Evolutionary conservation across 2,888 invertebrate genomes (phyloP).

Genomic region (Trypoxylon attenuatum): DNA sequence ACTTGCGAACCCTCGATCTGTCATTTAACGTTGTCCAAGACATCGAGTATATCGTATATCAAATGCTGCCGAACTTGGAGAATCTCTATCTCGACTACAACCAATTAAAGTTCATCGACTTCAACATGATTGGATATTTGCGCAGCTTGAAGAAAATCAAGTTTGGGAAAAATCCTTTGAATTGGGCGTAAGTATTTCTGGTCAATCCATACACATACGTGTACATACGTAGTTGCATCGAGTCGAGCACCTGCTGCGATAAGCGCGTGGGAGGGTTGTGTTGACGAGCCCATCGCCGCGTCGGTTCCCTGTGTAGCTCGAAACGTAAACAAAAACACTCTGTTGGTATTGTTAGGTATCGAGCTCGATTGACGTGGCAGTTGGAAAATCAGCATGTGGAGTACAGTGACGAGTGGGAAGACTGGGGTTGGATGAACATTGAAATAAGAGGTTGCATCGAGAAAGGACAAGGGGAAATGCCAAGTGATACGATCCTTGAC

Average conservation of each 20-base stretch:
- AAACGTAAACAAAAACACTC: neutral
- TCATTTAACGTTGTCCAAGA: slow-evolving; percentile 61
- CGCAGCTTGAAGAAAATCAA: slow-evolving; percentile 55
- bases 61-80: slow-evolving; percentile 51
- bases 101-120: slow-evolving; percentile 51
- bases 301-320: neutral
- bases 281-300: neutral
- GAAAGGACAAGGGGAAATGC: slow-evolving; percentile 51
- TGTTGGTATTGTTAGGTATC: slow-evolving; percentile 52
- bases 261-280: neutral
- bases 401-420: slow-evolving; percentile 62
- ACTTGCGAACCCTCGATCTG: slow-evolving; percentile 58
- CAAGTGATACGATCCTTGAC: slow-evolving; percentile 58
- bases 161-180: slow-evolving; percentile 64
- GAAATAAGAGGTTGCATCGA: slow-evolving; percentile 60
- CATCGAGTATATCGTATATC: slow-evolving; percentile 55
- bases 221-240: neutral
- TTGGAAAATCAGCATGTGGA: slow-evolving; percentile 60
- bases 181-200: slow-evolving; percentile 65
- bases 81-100: slow-evolving; percentile 65
- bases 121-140: slow-evolving; percentile 55
- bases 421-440: slow-evolving; percentile 66
- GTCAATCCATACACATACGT: too few species aligned
- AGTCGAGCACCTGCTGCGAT: neutral
- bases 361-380: slow-evolving; percentile 58